Evolutionary conservation across 2,113 vertebrate genomes (phyloP).

Genomic region (Anseranas semipalmata): DNA sequence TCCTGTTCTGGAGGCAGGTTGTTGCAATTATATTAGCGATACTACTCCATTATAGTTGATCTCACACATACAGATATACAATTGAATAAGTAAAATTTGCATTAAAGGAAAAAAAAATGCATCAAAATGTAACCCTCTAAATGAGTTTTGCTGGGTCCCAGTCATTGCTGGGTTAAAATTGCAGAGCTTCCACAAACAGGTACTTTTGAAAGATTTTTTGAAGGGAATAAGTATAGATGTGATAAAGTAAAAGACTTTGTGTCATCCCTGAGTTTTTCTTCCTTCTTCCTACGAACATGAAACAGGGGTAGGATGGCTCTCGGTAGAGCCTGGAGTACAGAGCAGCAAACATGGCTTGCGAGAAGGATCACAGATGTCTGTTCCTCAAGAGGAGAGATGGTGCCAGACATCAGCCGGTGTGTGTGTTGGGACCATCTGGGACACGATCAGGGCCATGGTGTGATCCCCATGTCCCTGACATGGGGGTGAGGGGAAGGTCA

Average conservation of each 20-base stretch:
- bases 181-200: neutral
- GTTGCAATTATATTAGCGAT: neutral
- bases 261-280: neutral
- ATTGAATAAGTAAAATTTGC: neutral
- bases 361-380: constrained; percentile 29
- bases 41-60: neutral
- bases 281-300: neutral
- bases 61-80: neutral
- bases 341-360: neutral
- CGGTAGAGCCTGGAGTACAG: neutral
- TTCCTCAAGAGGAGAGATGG: constrained; percentile 9
- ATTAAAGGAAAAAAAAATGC: neutral
- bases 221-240: neutral
- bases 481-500: neutral
- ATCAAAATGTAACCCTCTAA: neutral
- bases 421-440: neutral
- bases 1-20: neutral
- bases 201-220: neutral
- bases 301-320: neutral
- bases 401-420: constrained; percentile 42
- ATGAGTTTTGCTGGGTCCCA: neutral
- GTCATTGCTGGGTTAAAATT: neutral
- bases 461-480: neutral
- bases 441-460: neutral
- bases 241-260: neutral